Evolutionary conservation across 2,797 vertebrate species (phyloP).

Genomic region (Vireo griseus): DNA sequence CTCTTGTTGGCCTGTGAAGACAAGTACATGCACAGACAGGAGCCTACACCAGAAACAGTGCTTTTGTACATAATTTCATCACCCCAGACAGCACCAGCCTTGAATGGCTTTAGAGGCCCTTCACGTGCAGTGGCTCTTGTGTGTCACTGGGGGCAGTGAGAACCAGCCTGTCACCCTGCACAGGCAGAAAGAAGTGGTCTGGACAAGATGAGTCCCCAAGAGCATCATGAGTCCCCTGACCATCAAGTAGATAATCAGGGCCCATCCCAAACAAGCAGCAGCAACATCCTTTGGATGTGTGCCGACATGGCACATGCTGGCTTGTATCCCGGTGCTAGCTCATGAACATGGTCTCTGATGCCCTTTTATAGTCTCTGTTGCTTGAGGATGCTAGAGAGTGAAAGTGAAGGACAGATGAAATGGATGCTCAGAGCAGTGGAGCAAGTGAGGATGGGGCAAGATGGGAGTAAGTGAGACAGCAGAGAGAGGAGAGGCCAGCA

Average conservation of each 20-base stretch:
- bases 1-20: not conserved
- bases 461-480: not conserved
- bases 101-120: not conserved
- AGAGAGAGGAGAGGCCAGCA: not conserved
- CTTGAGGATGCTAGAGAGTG: not conserved
- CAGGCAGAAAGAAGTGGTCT: not conserved
- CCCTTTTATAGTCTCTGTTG: not conserved
- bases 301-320: not conserved
- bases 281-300: too few relatives aligned
- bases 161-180: not conserved
- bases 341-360: not conserved
- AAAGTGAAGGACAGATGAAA: not conserved
- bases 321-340: rapidly evolving
- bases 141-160: not conserved
- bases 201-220: not conserved
- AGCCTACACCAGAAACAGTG: not conserved
- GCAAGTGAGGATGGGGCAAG: not conserved
- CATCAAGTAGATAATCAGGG: not conserved
- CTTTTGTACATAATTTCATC: not conserved
- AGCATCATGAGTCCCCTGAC: not conserved
- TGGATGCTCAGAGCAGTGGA: not conserved
- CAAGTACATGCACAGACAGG: not conserved
- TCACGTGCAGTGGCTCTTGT: rapidly evolving
- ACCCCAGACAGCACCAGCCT: not conserved
- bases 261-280: not conserved